Evolutionary conservation across 1,140 invertebrate genomes (phyloP).

Genomic region (Phthorimaea operculella): DNA sequence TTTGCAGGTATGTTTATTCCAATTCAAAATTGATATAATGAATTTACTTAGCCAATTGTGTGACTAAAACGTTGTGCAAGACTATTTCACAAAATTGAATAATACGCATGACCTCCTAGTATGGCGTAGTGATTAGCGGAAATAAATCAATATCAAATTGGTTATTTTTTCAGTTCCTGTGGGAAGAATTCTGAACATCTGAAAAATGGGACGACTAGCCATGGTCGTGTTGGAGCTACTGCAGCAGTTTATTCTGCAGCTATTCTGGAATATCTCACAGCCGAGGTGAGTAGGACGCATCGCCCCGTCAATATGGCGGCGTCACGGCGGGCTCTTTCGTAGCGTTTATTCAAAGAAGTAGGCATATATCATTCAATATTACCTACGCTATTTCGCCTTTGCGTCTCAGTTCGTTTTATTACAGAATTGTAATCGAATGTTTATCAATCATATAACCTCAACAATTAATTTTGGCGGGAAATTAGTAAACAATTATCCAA

Average conservation of each 20-base stretch:
- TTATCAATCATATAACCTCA: no score
- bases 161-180: slow-evolving; percentile 87
- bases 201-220: slow-evolving; percentile 98
- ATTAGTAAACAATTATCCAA: no score
- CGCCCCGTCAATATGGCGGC: slow-evolving; percentile 62
- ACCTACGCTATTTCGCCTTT: no score
- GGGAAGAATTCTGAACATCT: slow-evolving; percentile 98
- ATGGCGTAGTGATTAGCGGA: slow-evolving; percentile 36
- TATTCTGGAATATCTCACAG: slow-evolving; percentile 98
- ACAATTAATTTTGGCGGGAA: no score
- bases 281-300: slow-evolving; percentile 80
- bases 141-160: slow-evolving; percentile 15
- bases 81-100: slow-evolving; percentile 52
- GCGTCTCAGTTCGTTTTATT: no score
- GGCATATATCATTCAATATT: no score
- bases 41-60: slow-evolving; percentile 33
- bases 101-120: slow-evolving; percentile 58
- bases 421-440: no score
- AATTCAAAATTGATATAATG: slow-evolving; percentile 44
- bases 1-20: slow-evolving; percentile 84
- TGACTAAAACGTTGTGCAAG: slow-evolving; percentile 11
- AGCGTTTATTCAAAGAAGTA: no score
- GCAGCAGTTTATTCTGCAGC: slow-evolving; percentile 99
- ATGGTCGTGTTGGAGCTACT: slow-evolving; percentile 98
- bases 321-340: no score